phyloP scores from a whole-genome alignment of 2,113 vertebrate species.

The Neodontobutis hainanensis region DNA sequence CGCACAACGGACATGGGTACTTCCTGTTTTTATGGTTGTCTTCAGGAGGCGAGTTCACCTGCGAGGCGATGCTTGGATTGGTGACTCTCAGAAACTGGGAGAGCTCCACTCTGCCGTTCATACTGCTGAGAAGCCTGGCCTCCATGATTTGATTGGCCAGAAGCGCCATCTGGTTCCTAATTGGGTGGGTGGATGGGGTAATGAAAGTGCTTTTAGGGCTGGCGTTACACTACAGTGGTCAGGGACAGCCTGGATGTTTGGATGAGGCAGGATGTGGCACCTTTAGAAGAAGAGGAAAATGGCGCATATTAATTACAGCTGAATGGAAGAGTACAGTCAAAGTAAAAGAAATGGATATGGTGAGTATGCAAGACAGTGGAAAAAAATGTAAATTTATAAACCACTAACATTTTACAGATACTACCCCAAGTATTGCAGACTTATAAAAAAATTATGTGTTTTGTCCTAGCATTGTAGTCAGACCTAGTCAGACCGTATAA shows the following conservation, averaged over 20 bases:
- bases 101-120: conserved; percentile 93
- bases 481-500: too few species aligned
- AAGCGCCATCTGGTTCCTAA: conserved; percentile 95
- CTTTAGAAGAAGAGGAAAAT: conserved; percentile 35
- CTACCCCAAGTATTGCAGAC: too few species aligned
- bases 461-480: too few species aligned
- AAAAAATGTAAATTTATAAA: too few species aligned
- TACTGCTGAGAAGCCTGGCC: conserved; percentile 80
- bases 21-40: conserved; percentile 96
- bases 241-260: conserved; percentile 83
- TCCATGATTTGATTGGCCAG: conserved; percentile 96
- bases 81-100: conserved; percentile 96
- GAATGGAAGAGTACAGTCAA: too few species aligned
- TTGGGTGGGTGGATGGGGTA: conserved; percentile 86
- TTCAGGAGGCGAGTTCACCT: conserved; percentile 91
- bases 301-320: not conserved
- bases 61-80: conserved; percentile 91
- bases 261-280: conserved; percentile 65
- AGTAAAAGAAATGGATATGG: too few species aligned
- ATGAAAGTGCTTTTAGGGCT: conserved; percentile 86
- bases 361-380: too few species aligned
- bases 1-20: conserved; percentile 95
- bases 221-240: conserved; percentile 84
- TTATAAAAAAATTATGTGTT: too few species aligned
- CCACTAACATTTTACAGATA: too few species aligned